Conservation (phyloP, 2,113 vertebrate genomes). For the Calidris pugnax region DNA sequence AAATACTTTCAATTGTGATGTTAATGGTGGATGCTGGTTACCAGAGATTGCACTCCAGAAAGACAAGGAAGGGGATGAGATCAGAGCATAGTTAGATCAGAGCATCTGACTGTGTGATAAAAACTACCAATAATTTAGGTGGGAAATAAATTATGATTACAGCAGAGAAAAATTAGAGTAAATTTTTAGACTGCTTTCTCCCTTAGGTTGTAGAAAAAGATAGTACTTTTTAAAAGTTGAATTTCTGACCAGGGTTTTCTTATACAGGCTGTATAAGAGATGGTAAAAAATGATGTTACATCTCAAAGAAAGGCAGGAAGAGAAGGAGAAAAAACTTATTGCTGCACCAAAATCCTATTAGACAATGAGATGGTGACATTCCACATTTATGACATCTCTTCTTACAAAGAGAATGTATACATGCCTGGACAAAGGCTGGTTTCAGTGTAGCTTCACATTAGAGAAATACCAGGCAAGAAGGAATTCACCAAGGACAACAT, state of each 20-base stretch:
- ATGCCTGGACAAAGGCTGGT: background rate
- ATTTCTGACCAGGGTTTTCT: background rate
- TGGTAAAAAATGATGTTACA: background rate
- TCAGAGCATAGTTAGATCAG: background rate
- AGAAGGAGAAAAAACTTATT: background rate
- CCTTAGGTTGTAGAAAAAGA: background rate
- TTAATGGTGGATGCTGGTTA: background rate
- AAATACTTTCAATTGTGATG: background rate
- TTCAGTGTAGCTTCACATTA: background rate
- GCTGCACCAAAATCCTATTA: background rate
- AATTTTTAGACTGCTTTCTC: background rate
- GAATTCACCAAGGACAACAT: background rate
- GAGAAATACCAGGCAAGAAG: background rate
- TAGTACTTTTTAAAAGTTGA: background rate
- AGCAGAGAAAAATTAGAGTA: background rate
- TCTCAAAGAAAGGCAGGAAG: background rate
- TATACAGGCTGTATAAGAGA: background rate
- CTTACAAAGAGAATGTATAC: background rate
- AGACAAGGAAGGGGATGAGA: background rate
- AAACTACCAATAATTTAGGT: rapidly evolving
- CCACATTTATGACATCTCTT: background rate
- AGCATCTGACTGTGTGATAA: background rate
- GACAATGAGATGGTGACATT: background rate
- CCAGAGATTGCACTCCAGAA: background rate
- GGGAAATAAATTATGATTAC: background rate